Conservation (phyloP, 2,113 vertebrate species). For the Sclerurus mexicanus region DNA sequence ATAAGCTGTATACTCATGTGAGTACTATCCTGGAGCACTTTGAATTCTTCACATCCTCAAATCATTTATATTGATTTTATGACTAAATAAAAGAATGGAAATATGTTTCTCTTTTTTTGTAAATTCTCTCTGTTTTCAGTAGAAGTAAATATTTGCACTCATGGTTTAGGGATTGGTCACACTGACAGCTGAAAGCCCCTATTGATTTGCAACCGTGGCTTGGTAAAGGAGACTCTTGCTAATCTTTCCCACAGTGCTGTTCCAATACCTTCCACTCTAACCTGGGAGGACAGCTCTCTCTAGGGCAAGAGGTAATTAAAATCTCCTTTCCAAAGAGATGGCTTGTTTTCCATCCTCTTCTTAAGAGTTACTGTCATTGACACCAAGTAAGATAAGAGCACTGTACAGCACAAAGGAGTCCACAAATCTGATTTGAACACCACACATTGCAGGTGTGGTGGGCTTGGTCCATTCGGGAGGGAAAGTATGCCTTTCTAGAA, state of each 20-base stretch:
- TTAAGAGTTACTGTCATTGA: background rate
- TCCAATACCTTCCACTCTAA: background rate
- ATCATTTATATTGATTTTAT: conserved; percentile 47
- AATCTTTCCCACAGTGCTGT: background rate
- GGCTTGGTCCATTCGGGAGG: background rate
- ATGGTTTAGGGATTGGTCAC: conserved; percentile 31
- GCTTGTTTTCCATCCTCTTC: background rate
- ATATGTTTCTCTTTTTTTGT: conserved; percentile 25
- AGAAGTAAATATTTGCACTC: conserved; percentile 38
- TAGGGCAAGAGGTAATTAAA: conserved; percentile 10
- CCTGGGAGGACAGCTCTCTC: conserved; percentile 14
- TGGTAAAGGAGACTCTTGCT: background rate
- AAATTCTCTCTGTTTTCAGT: conserved; percentile 26
- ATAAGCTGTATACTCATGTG: conserved; percentile 11
- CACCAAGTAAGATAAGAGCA: background rate
- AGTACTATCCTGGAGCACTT: background rate
- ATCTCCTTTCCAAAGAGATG: background rate
- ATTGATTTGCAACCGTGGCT: conserved; percentile 1
- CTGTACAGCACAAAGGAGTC: background rate
- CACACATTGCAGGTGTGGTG: background rate
- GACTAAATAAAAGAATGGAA: conserved; percentile 51
- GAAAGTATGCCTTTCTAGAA: background rate
- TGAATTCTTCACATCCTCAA: conserved; percentile 20
- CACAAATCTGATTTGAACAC: background rate
- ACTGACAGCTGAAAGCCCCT: conserved; percentile 43